phyloP scores from a whole-genome alignment of 2,113 vertebrate genomes.

The Mola mola region DNA sequence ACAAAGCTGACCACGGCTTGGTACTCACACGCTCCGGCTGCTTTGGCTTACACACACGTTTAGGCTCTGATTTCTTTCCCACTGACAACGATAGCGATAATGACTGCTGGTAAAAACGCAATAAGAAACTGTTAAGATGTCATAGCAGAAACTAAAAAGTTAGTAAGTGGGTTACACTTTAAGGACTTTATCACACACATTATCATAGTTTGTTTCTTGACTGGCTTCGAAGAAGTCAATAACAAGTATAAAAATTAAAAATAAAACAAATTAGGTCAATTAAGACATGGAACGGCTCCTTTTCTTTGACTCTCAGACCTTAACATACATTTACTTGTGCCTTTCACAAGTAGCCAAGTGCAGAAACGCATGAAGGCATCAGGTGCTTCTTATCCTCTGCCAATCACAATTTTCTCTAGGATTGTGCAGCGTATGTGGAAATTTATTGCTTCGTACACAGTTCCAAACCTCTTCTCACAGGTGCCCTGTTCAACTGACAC shows the following conservation, averaged over 20 bases:
- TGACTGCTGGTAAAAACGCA: constrained; percentile 82
- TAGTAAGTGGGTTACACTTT: constrained; percentile 6
- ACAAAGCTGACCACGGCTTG: constrained; percentile 60
- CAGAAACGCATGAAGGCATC: too few relatives aligned
- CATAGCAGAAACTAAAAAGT: constrained; percentile 11
- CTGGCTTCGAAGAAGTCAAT: too few relatives aligned
- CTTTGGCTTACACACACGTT: constrained; percentile 80
- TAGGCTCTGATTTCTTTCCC: constrained; percentile 81
- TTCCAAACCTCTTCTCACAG: too few relatives aligned
- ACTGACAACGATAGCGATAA: constrained; percentile 81
- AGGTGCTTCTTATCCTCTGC: too few relatives aligned
- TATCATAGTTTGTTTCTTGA: too few relatives aligned
- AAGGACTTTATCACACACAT: background rate
- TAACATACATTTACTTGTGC: background rate
- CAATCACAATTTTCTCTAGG: too few relatives aligned
- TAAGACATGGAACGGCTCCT: background rate
- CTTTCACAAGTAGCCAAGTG: too few relatives aligned
- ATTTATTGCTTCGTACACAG: too few relatives aligned
- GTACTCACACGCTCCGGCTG: constrained; percentile 85
- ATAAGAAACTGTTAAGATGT: constrained; percentile 71
- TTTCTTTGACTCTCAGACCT: background rate
- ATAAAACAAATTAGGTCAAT: background rate
- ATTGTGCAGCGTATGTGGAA: too few relatives aligned
- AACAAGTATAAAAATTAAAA: background rate
- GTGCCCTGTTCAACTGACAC: too few relatives aligned